phyloP scores from a whole-genome alignment of 2,113 vertebrate genomes.

The Nymphicus hollandicus region DNA sequence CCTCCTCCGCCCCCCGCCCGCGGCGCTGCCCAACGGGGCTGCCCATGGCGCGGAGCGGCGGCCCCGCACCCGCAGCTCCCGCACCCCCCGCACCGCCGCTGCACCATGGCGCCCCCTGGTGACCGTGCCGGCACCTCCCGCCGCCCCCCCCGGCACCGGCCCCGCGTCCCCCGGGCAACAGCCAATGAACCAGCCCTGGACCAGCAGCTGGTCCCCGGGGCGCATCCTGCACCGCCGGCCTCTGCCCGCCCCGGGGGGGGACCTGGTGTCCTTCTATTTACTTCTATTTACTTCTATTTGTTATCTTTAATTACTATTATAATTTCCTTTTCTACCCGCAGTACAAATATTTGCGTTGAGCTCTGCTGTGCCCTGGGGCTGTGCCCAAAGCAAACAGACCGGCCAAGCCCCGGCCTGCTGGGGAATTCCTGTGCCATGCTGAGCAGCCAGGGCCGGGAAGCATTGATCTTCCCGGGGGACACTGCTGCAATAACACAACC shows the following conservation, averaged over 20 bases:
- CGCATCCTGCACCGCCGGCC: not conserved
- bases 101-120: too few species aligned
- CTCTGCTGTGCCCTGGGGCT: not conserved
- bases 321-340: not conserved
- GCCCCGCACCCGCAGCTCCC: too few species aligned
- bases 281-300: not conserved
- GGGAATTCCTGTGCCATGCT: conserved; percentile 24
- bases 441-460: not conserved
- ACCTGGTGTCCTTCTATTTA: not conserved
- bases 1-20: too few species aligned
- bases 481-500: not conserved
- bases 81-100: too few species aligned
- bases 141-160: not conserved
- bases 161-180: not conserved
- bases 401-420: not conserved
- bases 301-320: too few species aligned
- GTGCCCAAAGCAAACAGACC: not conserved
- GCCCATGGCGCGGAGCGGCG: too few species aligned
- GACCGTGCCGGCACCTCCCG: too few species aligned
- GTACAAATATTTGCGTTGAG: not conserved
- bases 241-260: not conserved
- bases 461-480: not conserved
- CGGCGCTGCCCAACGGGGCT: too few species aligned
- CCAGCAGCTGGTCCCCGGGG: not conserved
- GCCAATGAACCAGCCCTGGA: too few species aligned